Evolutionary conservation across 2,113 vertebrate species (phyloP), one percentile per base, ranked within the genome.

Genomic region (Brachypodius melanocephalos): DNA sequence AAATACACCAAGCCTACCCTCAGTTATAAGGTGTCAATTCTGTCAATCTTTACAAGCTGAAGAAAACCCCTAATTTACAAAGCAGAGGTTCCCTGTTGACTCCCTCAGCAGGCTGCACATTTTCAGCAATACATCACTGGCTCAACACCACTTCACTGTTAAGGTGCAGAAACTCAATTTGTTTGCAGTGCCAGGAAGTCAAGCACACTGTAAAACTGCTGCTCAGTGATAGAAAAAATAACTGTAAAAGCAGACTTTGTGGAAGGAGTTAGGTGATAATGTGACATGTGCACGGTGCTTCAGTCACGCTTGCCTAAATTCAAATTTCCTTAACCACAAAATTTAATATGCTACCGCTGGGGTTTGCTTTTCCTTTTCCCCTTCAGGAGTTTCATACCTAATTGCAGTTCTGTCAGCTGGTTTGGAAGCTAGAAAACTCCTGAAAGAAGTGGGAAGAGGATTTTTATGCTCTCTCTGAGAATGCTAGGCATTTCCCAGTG

Each of bases 121-220:
- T 95, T 93, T 62, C 55, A 81, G 78, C 62, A 91, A 88, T 85
- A 78, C 34, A 88, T 95, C 90, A 49, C 29, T 78, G 86, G 59
- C 81, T 93, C 90, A 92, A 55, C 78, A 83, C 28, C 69, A 87
- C 91, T 96, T 83, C 77, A 57, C 42, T 78, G 86, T 75, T 73
- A 72, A 85, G 80, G 77, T 89, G 65, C 77, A 93, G 91, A 81
- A 96, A 92, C 86, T 82, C 83, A 80, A 76, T 94, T 92, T 95
- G 74, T 80, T 94, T 91, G 63, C 72, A 52, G 69, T 54, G 74
- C 54, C 51, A 57, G 3, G 32, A 91, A 96, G 77, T 75, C 82
- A 89, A 88, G 34, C 29, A n/a, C 25, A 9, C 45, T 73, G 68
- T 84, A 62, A 89, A 93, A 84, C 22, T 79, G 52, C 68, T 88